phyloP scores from a whole-genome alignment of 2,797 vertebrate species.

The Hyperoplus immaculatus region DNA sequence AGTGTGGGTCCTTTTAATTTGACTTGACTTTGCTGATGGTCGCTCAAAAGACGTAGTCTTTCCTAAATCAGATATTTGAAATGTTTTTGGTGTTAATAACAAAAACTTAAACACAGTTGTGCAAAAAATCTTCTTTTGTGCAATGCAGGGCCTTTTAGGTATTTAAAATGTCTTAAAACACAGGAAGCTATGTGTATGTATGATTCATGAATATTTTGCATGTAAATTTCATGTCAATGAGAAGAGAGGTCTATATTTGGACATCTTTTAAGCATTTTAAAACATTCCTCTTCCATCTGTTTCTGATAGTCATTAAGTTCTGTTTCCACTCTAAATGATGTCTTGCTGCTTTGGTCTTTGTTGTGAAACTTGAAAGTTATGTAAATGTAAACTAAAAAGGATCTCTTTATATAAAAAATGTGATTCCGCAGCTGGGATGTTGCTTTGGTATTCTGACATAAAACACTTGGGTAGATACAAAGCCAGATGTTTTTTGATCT shows the following conservation, averaged over 20 bases:
- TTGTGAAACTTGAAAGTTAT: conserved; percentile 71
- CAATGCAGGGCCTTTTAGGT: not conserved
- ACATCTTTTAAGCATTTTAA: conserved; percentile 56
- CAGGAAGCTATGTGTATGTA: not conserved
- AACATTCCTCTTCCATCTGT: conserved; percentile 78
- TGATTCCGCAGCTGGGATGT: conserved; percentile 58
- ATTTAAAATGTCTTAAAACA: conserved; percentile 13
- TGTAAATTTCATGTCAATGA: conserved; percentile 26
- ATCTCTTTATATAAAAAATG: conserved; percentile 69
- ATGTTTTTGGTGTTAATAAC: conserved; percentile 47
- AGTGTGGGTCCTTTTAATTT: conserved; percentile 65
- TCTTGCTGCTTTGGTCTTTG: conserved; percentile 57
- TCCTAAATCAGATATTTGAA: conserved; percentile 65
- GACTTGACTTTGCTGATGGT: conserved; percentile 61
- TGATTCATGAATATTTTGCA: conserved; percentile 37
- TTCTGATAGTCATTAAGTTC: conserved; percentile 71
- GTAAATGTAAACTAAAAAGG: conserved; percentile 69
- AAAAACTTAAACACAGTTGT: conserved; percentile 3
- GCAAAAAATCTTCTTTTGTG: not conserved
- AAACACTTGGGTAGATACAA: conserved; percentile 54
- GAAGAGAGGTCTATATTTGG: conserved; percentile 48
- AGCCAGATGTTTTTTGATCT: conserved; percentile 22
- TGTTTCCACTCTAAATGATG: conserved; percentile 71
- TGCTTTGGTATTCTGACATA: conserved; percentile 62
- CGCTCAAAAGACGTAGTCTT: conserved; percentile 61